Evolutionary conservation across 2,888 invertebrate species (phyloP).

Genomic region (Lumbricus terrestris): DNA sequence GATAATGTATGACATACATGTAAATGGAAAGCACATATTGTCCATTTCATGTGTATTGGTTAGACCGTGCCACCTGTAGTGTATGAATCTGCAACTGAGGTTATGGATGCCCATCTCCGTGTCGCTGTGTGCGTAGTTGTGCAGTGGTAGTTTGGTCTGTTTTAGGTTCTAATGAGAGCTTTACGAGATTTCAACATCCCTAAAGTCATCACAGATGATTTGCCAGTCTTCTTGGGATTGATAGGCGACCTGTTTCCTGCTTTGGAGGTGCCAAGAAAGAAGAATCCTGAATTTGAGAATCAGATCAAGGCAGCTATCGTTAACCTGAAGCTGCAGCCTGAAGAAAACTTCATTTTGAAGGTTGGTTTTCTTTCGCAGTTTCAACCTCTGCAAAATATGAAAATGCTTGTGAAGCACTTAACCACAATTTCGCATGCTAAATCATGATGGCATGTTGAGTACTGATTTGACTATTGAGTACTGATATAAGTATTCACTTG

Average conservation of each 20-base stretch:
- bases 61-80: not conserved
- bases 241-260: slow-evolving; percentile 94
- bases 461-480: too few species aligned
- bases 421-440: too few species aligned
- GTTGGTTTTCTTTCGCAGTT: slow-evolving; percentile 48
- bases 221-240: slow-evolving; percentile 94
- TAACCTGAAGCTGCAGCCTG: slow-evolving; percentile 85
- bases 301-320: slow-evolving; percentile 91
- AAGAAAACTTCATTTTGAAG: slow-evolving; percentile 93
- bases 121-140: not conserved
- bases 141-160: not conserved
- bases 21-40: too few species aligned
- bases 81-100: not conserved
- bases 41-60: too few species aligned
- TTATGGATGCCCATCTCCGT: not conserved
- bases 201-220: slow-evolving; percentile 89
- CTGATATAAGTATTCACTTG: too few species aligned
- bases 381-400: not conserved
- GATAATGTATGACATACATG: not conserved
- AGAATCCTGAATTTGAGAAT: slow-evolving; percentile 87
- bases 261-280: slow-evolving; percentile 87
- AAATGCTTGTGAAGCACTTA: not conserved
- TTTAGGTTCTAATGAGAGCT: slow-evolving; percentile 78
- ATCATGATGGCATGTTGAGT: too few species aligned
- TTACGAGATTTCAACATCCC: slow-evolving; percentile 93